Evolutionary conservation across 2,113 vertebrate genomes (phyloP).

Genomic region (Lepisosteus osseus): DNA sequence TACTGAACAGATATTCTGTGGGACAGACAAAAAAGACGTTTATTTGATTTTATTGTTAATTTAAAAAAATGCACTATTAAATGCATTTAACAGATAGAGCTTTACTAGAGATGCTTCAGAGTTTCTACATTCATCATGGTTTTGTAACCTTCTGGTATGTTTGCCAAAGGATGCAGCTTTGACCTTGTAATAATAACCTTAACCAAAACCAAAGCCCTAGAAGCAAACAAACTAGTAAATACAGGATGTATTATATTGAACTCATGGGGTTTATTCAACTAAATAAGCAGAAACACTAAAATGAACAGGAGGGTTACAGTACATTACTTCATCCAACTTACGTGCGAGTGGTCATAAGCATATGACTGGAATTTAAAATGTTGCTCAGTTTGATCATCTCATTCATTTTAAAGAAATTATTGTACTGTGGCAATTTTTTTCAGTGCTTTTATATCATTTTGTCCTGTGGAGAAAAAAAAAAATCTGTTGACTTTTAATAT

Average conservation of each 20-base stretch:
- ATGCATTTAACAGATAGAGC: not conserved
- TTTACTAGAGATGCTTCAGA: not conserved
- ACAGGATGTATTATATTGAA: not conserved
- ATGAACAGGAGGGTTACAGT: not conserved
- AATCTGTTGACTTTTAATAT: no score
- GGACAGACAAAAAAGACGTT: not conserved
- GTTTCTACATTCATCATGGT: not conserved
- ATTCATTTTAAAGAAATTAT: not conserved
- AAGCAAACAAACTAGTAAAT: slow-evolving; percentile 3
- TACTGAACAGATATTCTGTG: not conserved
- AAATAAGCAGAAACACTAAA: not conserved
- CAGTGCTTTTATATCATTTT: no score
- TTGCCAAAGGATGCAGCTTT: not conserved
- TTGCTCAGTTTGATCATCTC: no score
- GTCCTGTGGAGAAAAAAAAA: no score
- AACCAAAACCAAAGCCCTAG: not conserved
- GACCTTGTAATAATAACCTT: no score
- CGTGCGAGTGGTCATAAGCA: not conserved
- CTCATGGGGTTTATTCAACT: not conserved
- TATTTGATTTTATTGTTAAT: not conserved
- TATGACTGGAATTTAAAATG: no score
- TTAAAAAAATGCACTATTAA: not conserved
- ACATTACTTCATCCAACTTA: not conserved
- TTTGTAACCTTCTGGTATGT: not conserved
- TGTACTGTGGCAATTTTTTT: not conserved